Conservation (phyloP, 2,113 vertebrate species). For the Campylorhamphus procurvoides region DNA sequence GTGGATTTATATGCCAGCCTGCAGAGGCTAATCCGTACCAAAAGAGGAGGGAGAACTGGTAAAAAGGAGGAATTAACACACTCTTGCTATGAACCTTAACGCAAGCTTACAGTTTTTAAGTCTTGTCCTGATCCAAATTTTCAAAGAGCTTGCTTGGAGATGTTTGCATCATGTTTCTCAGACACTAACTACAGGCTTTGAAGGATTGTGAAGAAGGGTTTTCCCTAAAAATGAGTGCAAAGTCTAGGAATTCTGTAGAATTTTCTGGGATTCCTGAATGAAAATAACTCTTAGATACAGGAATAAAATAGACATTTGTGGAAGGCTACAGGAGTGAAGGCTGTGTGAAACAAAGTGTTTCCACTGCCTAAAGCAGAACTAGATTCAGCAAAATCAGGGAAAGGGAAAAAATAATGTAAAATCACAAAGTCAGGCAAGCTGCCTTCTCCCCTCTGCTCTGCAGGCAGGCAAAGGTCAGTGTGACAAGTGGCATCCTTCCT, state of each 20-base stretch:
- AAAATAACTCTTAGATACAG: background rate
- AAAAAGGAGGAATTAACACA: background rate
- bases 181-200: background rate
- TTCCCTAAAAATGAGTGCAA: background rate
- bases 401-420: fast-evolving
- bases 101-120: background rate
- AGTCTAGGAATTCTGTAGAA: background rate
- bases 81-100: background rate
- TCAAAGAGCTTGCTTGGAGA: background rate
- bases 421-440: background rate
- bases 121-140: background rate
- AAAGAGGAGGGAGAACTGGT: background rate
- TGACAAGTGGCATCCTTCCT: background rate
- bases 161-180: background rate
- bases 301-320: background rate
- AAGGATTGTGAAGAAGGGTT: background rate
- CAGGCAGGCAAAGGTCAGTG: background rate
- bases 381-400: background rate
- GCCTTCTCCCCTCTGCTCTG: background rate
- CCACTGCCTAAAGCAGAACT: background rate
- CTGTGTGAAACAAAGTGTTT: background rate
- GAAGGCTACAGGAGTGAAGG: background rate
- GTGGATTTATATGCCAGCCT: background rate
- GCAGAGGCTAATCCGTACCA: background rate
- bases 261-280: background rate